Evolutionary conservation across 2,797 vertebrate genomes (phyloP).

Genomic region (Aldrovandia affinis): DNA sequence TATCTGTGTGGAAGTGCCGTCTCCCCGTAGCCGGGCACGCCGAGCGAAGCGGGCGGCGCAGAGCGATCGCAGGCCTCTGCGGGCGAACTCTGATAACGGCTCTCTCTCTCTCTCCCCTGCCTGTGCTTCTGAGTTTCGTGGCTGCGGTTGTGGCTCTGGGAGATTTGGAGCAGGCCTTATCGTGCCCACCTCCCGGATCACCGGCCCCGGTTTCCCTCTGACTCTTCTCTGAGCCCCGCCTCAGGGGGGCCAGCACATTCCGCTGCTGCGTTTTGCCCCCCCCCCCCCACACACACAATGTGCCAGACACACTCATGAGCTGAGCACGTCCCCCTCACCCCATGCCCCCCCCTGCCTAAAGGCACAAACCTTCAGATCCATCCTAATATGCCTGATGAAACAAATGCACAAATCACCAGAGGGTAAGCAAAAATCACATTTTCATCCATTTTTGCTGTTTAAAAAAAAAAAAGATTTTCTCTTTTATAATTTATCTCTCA

Average conservation of each 20-base stretch:
- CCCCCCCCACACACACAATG: slow-evolving; percentile 12
- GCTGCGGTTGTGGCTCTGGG: not conserved
- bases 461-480: no score
- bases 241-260: not conserved
- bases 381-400: not conserved
- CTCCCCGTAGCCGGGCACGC: not conserved
- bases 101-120: not conserved
- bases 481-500: no score
- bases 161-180: not conserved
- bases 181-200: not conserved
- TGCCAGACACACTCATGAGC: slow-evolving; percentile 13
- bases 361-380: not conserved
- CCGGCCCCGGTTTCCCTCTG: not conserved
- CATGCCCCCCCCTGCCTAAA: no score
- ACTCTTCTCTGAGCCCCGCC: not conserved
- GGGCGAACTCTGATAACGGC: not conserved
- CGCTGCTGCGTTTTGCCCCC: no score
- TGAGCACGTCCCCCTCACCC: not conserved
- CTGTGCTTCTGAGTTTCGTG: not conserved
- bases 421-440: not conserved
- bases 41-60: not conserved
- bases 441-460: no score
- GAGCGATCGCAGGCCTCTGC: not conserved
- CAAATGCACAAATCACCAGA: not conserved
- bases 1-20: not conserved